Conservation (phyloP, 2,888 invertebrate species). For the Tetragonula carbonaria region DNA sequence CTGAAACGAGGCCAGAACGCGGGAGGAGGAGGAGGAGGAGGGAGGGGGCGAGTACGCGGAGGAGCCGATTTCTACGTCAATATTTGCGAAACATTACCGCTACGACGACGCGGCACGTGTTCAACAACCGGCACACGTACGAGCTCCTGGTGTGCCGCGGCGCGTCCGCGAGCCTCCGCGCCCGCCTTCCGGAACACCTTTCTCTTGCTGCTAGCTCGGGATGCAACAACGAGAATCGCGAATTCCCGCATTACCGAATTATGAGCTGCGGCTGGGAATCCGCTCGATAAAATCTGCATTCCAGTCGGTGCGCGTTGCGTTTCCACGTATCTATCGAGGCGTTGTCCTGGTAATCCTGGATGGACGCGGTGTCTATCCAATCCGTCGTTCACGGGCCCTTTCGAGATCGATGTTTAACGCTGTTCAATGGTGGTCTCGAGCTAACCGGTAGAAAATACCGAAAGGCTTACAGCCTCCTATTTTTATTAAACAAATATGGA, state of each 20-base stretch:
- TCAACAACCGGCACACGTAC: constrained; percentile 26
- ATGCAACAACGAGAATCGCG: constrained; percentile 22
- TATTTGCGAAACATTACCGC: constrained; percentile 74
- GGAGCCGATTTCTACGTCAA: constrained; percentile 72
- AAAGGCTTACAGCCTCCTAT: too few relatives aligned
- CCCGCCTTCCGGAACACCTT: constrained; percentile 27
- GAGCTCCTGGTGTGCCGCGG: constrained; percentile 7
- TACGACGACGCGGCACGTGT: constrained; percentile 47
- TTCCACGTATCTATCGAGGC: constrained; percentile 1
- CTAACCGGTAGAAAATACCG: neutral
- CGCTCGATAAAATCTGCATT: constrained; percentile 35
- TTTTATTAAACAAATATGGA: too few relatives aligned
- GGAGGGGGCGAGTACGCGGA: constrained; percentile 9
- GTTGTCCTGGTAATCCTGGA: neutral
- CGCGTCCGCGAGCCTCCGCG: neutral
- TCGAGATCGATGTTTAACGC: constrained; percentile 8
- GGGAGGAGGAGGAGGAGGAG: neutral
- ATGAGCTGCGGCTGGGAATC: constrained; percentile 34
- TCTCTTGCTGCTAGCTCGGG: constrained; percentile 9
- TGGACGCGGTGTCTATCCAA: neutral
- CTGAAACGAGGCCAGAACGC: constrained; percentile 49
- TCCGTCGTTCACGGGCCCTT: too few relatives aligned
- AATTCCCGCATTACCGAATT: constrained; percentile 38
- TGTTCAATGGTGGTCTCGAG: neutral
- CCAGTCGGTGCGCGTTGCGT: neutral